These are phyloP conservation scores for Hoplostethus atlanticus DNA, from an alignment of 2,797 vertebrate genomes.

Conservation along the genomic window DNA sequence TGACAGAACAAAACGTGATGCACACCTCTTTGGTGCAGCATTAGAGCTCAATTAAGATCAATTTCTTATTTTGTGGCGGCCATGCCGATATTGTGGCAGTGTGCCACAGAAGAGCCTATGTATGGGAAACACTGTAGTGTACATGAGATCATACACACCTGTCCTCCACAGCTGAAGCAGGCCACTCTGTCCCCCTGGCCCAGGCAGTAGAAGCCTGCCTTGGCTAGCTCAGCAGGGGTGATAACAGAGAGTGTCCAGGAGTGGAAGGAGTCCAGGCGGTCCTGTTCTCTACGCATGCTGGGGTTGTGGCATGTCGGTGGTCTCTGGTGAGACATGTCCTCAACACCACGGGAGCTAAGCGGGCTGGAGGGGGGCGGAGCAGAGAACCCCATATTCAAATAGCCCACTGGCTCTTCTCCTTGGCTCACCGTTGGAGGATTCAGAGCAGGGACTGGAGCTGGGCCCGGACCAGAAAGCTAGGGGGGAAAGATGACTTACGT, in stretches of 20 bases:
- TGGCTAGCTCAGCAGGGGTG: slow-evolving; percentile 91
- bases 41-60: too few relatives aligned
- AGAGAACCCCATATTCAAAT: slow-evolving; percentile 86
- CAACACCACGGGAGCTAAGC: slow-evolving; percentile 85
- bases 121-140: neutral
- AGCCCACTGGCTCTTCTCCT: slow-evolving; percentile 85
- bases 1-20: too few relatives aligned
- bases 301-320: slow-evolving; percentile 86
- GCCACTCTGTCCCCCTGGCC: slow-evolving; percentile 93
- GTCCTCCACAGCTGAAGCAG: slow-evolving; percentile 96
- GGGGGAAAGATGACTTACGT: neutral
- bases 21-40: too few relatives aligned
- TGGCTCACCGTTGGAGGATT: slow-evolving; percentile 64
- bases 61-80: too few relatives aligned
- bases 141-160: slow-evolving; percentile 60
- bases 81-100: too few relatives aligned
- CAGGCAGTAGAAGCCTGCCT: slow-evolving; percentile 95
- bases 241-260: slow-evolving; percentile 90
- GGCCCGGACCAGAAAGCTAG: slow-evolving; percentile 72
- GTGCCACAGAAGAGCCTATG: too few relatives aligned
- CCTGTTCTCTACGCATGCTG: slow-evolving; percentile 93
- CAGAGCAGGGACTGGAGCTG: slow-evolving; percentile 56
- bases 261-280: slow-evolving; percentile 90
- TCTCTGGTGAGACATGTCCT: slow-evolving; percentile 89
- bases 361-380: slow-evolving; percentile 87